Evolutionary conservation across 2,113 vertebrate species (phyloP).

Genomic region (Limnothrissa miodon): DNA sequence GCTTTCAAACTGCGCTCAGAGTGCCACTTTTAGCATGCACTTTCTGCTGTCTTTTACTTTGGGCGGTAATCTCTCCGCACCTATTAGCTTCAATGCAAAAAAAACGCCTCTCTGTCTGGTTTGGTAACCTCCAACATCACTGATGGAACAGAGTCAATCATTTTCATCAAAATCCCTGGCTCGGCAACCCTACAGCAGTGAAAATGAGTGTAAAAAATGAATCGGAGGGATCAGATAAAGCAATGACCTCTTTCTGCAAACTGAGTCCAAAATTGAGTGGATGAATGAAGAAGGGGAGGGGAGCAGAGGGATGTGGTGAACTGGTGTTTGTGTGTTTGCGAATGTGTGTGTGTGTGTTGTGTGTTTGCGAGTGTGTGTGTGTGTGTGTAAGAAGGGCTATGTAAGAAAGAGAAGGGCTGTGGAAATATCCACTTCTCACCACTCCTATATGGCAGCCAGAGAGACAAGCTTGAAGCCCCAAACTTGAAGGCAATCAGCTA

Average conservation of each 20-base stretch:
- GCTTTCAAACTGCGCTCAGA: neutral
- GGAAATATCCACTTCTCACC: neutral
- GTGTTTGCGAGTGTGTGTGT: neutral
- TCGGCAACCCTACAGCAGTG: neutral
- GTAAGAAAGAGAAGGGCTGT: neutral
- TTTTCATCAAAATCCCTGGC: slow-evolving; percentile 19
- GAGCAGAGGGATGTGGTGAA: slow-evolving; percentile 10
- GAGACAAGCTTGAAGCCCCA: slow-evolving; percentile 38
- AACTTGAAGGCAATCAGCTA: slow-evolving; percentile 51
- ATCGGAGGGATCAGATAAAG: slow-evolving; percentile 33
- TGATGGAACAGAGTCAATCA: slow-evolving; percentile 6
- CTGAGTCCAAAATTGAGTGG: neutral
- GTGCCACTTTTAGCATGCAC: neutral
- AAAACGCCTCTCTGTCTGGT: neutral
- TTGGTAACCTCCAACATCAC: neutral
- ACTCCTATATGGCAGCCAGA: slow-evolving; percentile 22
- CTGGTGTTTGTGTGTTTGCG: too few species aligned
- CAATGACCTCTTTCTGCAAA: slow-evolving; percentile 14
- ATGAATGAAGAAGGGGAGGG: neutral
- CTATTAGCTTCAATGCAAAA: neutral
- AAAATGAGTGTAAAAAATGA: slow-evolving; percentile 25
- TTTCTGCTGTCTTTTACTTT: neutral
- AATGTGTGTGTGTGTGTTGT: neutral
- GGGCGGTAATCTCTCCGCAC: neutral
- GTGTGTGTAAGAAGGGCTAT: neutral